Evolutionary conservation across 2,888 invertebrate species (phyloP).

Genomic region (Perithous albicinctus): DNA sequence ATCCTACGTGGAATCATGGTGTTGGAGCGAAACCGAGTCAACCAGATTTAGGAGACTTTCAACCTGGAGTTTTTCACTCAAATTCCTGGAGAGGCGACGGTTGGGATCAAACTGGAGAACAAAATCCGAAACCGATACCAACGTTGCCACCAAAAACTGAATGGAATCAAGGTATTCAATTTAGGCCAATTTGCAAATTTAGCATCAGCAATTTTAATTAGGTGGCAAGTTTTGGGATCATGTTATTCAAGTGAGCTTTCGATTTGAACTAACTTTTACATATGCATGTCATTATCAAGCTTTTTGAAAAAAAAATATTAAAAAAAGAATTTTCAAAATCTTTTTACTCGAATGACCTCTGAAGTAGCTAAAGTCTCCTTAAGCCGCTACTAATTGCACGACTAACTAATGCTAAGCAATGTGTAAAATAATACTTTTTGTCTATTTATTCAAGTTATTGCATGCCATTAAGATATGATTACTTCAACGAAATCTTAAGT

Average conservation of each 20-base stretch:
- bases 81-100: conserved; percentile 68
- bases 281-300: neutral
- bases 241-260: neutral
- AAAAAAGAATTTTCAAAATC: too few species aligned
- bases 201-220: neutral
- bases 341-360: too few species aligned
- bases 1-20: conserved; percentile 33
- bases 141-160: conserved; percentile 29
- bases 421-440: neutral
- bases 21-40: conserved; percentile 63
- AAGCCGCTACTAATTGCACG: conserved; percentile 24
- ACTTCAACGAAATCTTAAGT: too few species aligned
- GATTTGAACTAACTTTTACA: conserved; percentile 2
- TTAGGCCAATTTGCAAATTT: neutral
- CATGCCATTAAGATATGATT: neutral
- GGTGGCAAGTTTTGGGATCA: neutral
- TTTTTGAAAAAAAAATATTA: neutral
- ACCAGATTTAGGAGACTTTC: conserved; percentile 42
- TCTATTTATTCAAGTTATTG: neutral
- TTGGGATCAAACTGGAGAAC: conserved; percentile 10
- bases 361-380: neutral
- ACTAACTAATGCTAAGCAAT: neutral
- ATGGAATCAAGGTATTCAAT: conserved; percentile 72
- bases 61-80: conserved; percentile 61
- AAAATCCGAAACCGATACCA: conserved; percentile 27